Conservation (phyloP, 1,140 invertebrate species). For the Anthonomus grandis region DNA sequence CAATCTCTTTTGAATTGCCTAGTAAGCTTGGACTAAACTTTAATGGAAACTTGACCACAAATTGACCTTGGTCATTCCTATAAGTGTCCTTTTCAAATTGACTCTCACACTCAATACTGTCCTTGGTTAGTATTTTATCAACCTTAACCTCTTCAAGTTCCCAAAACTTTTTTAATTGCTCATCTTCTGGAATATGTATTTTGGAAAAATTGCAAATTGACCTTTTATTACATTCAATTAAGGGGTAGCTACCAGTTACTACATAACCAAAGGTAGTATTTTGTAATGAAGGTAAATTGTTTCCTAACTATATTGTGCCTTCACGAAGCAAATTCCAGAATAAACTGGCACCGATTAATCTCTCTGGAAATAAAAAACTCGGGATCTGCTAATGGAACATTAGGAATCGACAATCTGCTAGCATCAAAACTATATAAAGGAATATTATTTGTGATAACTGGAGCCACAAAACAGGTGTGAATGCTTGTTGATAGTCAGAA, state of each 20-base stretch:
- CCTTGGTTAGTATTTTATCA: background rate
- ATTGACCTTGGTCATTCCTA: too few relatives aligned
- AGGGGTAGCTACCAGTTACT: background rate
- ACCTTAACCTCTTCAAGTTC: conserved; percentile 1
- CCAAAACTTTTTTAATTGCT: conserved; percentile 3
- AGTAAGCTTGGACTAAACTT: background rate
- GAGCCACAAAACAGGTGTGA: background rate
- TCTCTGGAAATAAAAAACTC: background rate
- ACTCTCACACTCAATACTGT: background rate
- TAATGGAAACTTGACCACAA: background rate
- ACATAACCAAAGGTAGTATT: conserved; percentile 3
- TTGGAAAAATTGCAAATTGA: conserved; percentile 2
- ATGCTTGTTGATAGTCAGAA: background rate
- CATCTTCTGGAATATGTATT: conserved; percentile 3
- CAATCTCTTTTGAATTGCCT: background rate
- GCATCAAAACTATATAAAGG: background rate
- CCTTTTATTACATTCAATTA: background rate
- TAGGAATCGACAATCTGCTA: background rate
- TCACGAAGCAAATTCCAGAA: background rate
- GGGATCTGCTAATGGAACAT: background rate
- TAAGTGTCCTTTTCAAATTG: too few relatives aligned
- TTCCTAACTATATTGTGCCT: background rate
- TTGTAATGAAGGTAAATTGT: background rate
- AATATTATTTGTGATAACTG: background rate
- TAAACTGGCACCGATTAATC: background rate